These are phyloP conservation scores for Pipistrellus pipistrellus DNA, from an alignment of 2,797 vertebrate species.

Conservation along the genomic window DNA sequence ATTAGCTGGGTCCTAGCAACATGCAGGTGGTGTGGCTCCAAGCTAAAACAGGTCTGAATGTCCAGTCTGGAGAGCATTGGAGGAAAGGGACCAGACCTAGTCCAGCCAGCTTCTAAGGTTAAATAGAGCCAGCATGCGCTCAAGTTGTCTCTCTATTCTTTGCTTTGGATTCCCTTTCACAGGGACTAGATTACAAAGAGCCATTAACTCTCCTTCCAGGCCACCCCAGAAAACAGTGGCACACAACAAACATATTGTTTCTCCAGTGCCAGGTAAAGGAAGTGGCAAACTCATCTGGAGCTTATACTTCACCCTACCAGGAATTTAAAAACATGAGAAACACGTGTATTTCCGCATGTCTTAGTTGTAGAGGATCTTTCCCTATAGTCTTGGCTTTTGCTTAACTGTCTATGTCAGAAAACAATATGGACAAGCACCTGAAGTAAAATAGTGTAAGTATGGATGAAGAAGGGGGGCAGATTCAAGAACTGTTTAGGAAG, in stretches of 20 bases:
- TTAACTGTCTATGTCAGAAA: conserved; percentile 8
- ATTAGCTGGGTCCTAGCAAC: not conserved
- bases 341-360: not conserved
- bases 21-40: not conserved
- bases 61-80: not conserved
- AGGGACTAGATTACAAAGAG: not conserved
- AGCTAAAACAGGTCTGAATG: not conserved
- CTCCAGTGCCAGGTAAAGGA: not conserved
- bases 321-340: not conserved
- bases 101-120: not conserved
- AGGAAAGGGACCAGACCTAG: not conserved
- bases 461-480: not conserved
- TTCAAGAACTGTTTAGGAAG: not conserved
- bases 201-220: not conserved
- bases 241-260: not conserved
- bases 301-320: not conserved
- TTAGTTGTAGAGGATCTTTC: not conserved
- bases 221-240: not conserved
- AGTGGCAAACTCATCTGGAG: not conserved
- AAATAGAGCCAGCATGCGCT: not conserved
- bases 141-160: not conserved
- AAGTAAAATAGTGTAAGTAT: not conserved
- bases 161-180: not conserved
- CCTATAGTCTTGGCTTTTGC: not conserved
- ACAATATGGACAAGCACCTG: not conserved